Conservation (phyloP, 2,113 vertebrate species). For the Actenoides hombroni region DNA sequence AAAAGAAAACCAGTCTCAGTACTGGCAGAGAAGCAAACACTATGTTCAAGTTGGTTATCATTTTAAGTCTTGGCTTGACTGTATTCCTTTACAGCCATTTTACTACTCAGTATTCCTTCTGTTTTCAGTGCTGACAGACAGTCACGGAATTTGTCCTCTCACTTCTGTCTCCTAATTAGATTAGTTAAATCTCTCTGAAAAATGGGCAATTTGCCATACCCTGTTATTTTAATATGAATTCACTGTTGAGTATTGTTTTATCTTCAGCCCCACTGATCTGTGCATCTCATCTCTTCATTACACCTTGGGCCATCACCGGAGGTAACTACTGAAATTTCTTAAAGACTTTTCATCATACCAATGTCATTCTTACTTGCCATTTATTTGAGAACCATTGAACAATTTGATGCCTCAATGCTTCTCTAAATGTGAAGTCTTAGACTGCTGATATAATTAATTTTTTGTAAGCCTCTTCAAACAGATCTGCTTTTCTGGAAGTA, state of each 20-base stretch:
- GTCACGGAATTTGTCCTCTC: not conserved
- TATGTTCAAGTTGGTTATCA: not conserved
- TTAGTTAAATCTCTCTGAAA: constrained; percentile 3
- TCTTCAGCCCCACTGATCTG: not conserved
- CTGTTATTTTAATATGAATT: constrained; percentile 26
- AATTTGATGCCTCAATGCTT: not conserved
- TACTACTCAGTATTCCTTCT: not conserved
- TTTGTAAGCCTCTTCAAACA: not conserved
- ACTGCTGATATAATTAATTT: not conserved
- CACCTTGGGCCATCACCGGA: not conserved
- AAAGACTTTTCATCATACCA: not conserved
- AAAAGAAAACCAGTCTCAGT: not conserved
- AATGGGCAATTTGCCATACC: not conserved
- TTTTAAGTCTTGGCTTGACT: not conserved
- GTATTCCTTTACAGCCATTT: not conserved
- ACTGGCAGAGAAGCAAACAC: not conserved
- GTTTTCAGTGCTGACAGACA: not conserved
- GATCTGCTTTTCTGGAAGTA: not conserved
- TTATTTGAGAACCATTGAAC: not conserved
- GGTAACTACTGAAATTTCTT: not conserved
- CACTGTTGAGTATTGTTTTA: not conserved
- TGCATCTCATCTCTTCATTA: not conserved
- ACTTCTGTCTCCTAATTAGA: not conserved
- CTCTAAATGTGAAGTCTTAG: not conserved
- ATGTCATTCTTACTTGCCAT: not conserved